Evolutionary conservation across 1,140 invertebrate genomes (phyloP).

Genomic region (Drosophila truncata): DNA sequence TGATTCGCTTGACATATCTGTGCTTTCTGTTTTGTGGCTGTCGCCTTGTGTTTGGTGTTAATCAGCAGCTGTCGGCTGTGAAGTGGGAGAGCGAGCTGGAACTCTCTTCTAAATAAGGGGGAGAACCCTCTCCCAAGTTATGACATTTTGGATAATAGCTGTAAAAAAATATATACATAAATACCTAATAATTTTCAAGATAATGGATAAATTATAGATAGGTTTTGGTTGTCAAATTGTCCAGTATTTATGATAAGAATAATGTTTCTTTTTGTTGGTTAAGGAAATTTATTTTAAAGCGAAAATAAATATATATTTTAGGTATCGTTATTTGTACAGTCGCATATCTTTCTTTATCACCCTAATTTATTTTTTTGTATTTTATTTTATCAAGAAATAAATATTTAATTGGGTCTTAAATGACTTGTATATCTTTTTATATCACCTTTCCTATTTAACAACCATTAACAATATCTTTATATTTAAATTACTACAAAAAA

Average conservation of each 20-base stretch:
- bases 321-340: background rate
- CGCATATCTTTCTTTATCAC: background rate
- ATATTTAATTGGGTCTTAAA: background rate
- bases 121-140: background rate
- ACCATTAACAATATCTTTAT: background rate
- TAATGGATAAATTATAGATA: background rate
- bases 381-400: background rate
- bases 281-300: background rate
- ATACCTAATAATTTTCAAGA: background rate
- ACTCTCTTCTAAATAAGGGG: background rate
- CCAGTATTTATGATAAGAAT: background rate
- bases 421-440: background rate
- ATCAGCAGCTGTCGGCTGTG: conserved; percentile 60
- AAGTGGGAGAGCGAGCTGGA: conserved; percentile 10
- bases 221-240: background rate
- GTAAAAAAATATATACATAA: background rate
- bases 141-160: background rate
- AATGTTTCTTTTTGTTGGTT: background rate
- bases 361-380: background rate
- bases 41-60: conserved; percentile 44
- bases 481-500: background rate
- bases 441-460: background rate
- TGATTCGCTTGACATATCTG: conserved; percentile 34
- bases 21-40: conserved; percentile 24
- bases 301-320: background rate